These are phyloP conservation scores for Mythimna pallens DNA, from an alignment of 2,888 invertebrate genomes.

Conservation along the genomic window DNA sequence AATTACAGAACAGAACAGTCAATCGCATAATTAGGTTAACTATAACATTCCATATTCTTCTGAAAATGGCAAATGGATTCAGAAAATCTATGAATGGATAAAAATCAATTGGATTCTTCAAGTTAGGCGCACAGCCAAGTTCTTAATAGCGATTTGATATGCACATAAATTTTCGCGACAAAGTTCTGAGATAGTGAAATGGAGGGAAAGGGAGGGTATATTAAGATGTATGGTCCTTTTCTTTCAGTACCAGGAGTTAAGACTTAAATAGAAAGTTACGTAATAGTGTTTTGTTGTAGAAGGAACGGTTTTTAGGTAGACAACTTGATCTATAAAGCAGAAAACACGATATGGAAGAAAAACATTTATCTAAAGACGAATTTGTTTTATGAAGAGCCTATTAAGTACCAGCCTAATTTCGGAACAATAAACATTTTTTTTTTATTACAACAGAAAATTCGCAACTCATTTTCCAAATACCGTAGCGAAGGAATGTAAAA, in stretches of 20 bases:
- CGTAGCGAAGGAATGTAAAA: slow-evolving; percentile 45
- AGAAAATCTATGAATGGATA: slow-evolving; percentile 63
- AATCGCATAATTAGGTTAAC: slow-evolving; percentile 9
- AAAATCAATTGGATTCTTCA: slow-evolving; percentile 75
- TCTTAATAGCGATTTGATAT: slow-evolving; percentile 79
- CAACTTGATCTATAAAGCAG: background rate
- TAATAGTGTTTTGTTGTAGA: background rate
- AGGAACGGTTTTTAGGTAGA: background rate
- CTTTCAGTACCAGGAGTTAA: slow-evolving; percentile 3
- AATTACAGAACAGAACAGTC: background rate
- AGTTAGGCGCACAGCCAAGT: slow-evolving; percentile 65
- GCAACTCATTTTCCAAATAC: slow-evolving; percentile 38
- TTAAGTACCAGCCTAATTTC: background rate
- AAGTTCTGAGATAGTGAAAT: slow-evolving; percentile 52
- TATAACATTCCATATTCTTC: slow-evolving; percentile 21
- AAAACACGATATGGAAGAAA: background rate
- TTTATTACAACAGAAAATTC: slow-evolving; percentile 33
- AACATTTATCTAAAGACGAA: background rate
- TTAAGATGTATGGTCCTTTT: slow-evolving; percentile 39
- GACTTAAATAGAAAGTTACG: background rate
- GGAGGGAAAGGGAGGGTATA: slow-evolving; percentile 24
- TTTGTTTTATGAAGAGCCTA: background rate
- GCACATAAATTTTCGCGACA: slow-evolving; percentile 81
- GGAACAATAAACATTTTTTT: slow-evolving; percentile 14
- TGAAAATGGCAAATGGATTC: slow-evolving; percentile 35